Conservation (phyloP, 2,113 vertebrate species). For the Chaenocephalus aceratus region DNA sequence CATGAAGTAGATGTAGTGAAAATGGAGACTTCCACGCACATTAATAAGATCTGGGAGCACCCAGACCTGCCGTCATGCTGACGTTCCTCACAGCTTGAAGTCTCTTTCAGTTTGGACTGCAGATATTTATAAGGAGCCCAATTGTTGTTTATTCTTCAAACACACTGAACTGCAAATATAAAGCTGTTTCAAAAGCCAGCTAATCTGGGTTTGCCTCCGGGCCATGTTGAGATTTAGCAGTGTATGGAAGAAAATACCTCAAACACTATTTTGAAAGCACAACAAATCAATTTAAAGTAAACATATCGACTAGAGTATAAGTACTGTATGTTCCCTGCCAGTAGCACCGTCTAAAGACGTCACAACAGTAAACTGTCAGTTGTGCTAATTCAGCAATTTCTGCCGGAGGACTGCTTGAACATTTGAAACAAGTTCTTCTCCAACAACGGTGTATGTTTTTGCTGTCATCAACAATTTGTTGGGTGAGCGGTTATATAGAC, state of each 20-base stretch:
- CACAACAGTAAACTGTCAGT: slow-evolving; percentile 30
- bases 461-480: slow-evolving; percentile 23
- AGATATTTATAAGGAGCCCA: slow-evolving; percentile 35
- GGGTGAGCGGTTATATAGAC: background rate
- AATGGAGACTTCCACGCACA: background rate
- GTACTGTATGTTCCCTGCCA: slow-evolving; percentile 42
- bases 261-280: slow-evolving; percentile 58
- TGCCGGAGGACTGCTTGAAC: background rate
- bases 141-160: slow-evolving; percentile 73
- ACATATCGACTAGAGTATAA: slow-evolving; percentile 37
- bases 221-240: slow-evolving; percentile 46
- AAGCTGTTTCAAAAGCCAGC: slow-evolving; percentile 54
- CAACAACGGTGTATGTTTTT: background rate
- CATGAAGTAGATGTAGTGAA: slow-evolving; percentile 2
- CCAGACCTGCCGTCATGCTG: slow-evolving; percentile 15
- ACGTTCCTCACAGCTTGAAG: slow-evolving; percentile 49
- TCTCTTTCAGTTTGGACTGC: slow-evolving; percentile 27
- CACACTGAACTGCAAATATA: slow-evolving; percentile 43
- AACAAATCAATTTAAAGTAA: slow-evolving; percentile 52
- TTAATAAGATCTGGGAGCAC: slow-evolving; percentile 22
- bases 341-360: slow-evolving; percentile 28
- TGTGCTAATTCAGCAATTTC: slow-evolving; percentile 7
- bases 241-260: slow-evolving; percentile 48
- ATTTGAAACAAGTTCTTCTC: background rate
- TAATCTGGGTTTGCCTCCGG: slow-evolving; percentile 65